phyloP scores from a whole-genome alignment of 2,888 invertebrate species.

The Amorpha juglandis region DNA sequence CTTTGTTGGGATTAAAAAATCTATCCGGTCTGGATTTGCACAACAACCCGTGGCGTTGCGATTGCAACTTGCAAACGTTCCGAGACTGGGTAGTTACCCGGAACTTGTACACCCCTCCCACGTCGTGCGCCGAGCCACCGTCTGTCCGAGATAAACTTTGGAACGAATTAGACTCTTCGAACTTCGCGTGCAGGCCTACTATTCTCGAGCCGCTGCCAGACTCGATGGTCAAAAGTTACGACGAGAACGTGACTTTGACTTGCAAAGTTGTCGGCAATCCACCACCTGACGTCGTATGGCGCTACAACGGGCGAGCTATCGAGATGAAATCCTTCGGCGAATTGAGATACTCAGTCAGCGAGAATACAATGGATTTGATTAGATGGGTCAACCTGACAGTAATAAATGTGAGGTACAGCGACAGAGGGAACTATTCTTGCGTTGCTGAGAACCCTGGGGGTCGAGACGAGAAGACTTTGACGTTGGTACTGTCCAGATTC shows the following conservation, averaged over 20 bases:
- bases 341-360: constrained; percentile 76
- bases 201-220: constrained; percentile 87
- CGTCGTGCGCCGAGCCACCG: constrained; percentile 89
- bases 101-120: constrained; percentile 90
- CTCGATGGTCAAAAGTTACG: constrained; percentile 86
- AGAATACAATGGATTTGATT: constrained; percentile 76
- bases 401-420: constrained; percentile 84
- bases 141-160: constrained; percentile 88
- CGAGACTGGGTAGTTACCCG: constrained; percentile 89
- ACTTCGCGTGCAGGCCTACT: constrained; percentile 93
- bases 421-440: constrained; percentile 91
- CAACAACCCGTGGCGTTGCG: constrained; percentile 95
- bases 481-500: constrained; percentile 82
- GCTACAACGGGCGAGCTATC: constrained; percentile 86
- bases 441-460: constrained; percentile 93
- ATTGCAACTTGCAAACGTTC: constrained; percentile 92
- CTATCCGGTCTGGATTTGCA: constrained; percentile 90
- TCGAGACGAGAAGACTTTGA: constrained; percentile 89
- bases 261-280: constrained; percentile 92
- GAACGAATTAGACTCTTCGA: constrained; percentile 88
- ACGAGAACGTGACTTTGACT: constrained; percentile 88
- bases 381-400: constrained; percentile 89
- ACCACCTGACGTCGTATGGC: constrained; percentile 90
- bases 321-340: constrained; percentile 80
- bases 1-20: constrained; percentile 87